Base-by-base conservation (phyloP, 2,113 vertebrate species). In the Lasiurus cinereus region DNA sequence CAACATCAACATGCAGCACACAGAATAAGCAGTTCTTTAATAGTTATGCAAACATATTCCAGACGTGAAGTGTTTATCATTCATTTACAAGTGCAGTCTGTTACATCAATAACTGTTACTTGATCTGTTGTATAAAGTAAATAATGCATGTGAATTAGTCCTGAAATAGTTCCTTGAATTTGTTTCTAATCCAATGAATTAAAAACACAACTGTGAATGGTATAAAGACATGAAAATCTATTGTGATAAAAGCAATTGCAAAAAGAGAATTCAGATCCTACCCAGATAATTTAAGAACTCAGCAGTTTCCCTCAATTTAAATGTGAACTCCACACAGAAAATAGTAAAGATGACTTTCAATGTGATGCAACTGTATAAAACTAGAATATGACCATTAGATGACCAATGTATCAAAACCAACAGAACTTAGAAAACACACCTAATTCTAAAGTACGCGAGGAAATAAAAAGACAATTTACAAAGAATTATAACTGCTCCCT, bases 341-440 rank as follows among this genome's bases (percentile, higher is more conserved):
- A 97, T 39, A 94, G 16, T 93, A 91, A 97, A 94, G 88, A 87
- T 94, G 94, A 96, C 90, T 97, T 97, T 96, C 87, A 90, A 87
- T 96, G 88, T 97, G 95, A 97, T 48, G 85, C 82, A 96, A 95
- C 85, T 97, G 93, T 98, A 97, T 98, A 98, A 98, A 98, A 98
- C 85, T 96, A 97, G 97, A 98, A 97, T 97, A 95, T 96, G 96
- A 98, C 88, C 64, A 83, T 96, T 92, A 97, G 96, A 94, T 96
- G 97, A 92, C 89, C 94, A 97, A 96, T 94, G 96, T 96, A 97
- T 95, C 59, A 84, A 98, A 98, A 98, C 94, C 96, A 97, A 96
- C 52, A 86, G 91, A 93, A 87, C 95, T 97, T 98, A 97, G 97
- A 98, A 98, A 98, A 97, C 97, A 98, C 96, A 96, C 87, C 95